Evolutionary conservation across 1,140 invertebrate species (phyloP), one percentile per base, ranked within the genome.

Genomic region (Onthophagus taurus): DNA sequence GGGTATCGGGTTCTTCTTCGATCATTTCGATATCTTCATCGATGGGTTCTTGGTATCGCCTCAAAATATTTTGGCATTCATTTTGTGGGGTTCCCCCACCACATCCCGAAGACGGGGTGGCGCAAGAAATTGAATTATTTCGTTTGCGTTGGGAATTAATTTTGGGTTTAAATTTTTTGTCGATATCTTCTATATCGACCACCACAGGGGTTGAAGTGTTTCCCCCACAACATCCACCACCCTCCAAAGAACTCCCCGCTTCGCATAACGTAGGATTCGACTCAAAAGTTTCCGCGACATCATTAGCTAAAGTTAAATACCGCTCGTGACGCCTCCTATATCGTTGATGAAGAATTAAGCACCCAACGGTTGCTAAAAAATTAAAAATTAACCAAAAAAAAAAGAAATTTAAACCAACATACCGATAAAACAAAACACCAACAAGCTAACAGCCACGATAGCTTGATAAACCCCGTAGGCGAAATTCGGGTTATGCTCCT

Each of bases 381-480:
- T n/a, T n/a, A n/a, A n/a, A n/a, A n/a, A n/a, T n/a, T n/a, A n/a
- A n/a, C n/a, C n/a, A n/a, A n/a, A n/a, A n/a, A n/a, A n/a, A n/a
- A n/a, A n/a, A n/a, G n/a, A n/a, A n/a, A n/a, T 4, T 12, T 37
- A 21, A 30, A 33, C 47, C n/a, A 42, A 62, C 63, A 59, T 65
- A 81, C 78, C 74, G 52, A 83, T 70, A 50, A 84, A 80, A 44
- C 75, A 79, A 55, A 81, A 70, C 33, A 80, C 62, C 14, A 84
- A 64, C 19, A 85, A 58, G 33, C 77, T 70, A 16, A 81, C 72
- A 2, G 78, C 68, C n/a, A 79, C 66, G 4, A 77, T 74, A 1
- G 80, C 80, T 70, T 90, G 83, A 23, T 73, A 65, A 53, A 71
- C 70, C 1, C 86, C 85, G 61, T 86, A 81, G 52, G 86, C 82